Conservation (phyloP, 1,140 invertebrate genomes). For the Drosophila kohkoa region DNA sequence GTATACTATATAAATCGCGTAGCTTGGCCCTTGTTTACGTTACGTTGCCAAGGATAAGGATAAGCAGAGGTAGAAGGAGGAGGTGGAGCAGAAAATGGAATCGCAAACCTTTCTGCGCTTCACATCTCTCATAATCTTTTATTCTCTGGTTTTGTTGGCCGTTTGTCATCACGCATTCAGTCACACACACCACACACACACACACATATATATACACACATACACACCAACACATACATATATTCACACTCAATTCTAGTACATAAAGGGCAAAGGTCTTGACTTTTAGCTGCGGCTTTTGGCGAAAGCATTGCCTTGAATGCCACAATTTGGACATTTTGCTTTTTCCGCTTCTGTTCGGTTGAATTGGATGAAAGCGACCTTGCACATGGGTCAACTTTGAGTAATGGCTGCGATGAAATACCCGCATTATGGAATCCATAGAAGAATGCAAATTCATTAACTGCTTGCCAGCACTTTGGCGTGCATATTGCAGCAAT, state of each 20-base stretch:
- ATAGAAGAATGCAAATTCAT: neutral
- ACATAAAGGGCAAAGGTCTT: conserved; percentile 38
- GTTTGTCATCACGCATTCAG: conserved; percentile 30
- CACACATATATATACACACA: conserved; percentile 16
- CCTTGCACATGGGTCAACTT: conserved; percentile 18
- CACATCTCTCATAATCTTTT: conserved; percentile 33
- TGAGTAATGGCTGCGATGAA: neutral
- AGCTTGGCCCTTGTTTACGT: conserved; percentile 52
- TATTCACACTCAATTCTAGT: neutral
- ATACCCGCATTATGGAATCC: neutral
- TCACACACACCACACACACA: neutral
- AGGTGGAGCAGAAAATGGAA: conserved; percentile 9
- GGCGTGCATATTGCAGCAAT: neutral
- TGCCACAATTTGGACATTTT: conserved; percentile 31
- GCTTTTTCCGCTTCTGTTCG: neutral
- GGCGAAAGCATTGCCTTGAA: conserved; percentile 16
- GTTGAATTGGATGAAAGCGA: neutral
- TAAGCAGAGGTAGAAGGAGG: neutral
- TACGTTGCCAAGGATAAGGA: conserved; percentile 25
- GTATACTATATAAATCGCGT: conserved; percentile 12
- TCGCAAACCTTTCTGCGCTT: conserved; percentile 29
- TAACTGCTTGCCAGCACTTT: neutral
- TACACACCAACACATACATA: conserved; percentile 9
- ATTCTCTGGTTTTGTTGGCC: conserved; percentile 22
- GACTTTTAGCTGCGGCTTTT: conserved; percentile 40